Conservation (phyloP, 2,797 vertebrate genomes). For the Chiropotes sagulatus region DNA sequence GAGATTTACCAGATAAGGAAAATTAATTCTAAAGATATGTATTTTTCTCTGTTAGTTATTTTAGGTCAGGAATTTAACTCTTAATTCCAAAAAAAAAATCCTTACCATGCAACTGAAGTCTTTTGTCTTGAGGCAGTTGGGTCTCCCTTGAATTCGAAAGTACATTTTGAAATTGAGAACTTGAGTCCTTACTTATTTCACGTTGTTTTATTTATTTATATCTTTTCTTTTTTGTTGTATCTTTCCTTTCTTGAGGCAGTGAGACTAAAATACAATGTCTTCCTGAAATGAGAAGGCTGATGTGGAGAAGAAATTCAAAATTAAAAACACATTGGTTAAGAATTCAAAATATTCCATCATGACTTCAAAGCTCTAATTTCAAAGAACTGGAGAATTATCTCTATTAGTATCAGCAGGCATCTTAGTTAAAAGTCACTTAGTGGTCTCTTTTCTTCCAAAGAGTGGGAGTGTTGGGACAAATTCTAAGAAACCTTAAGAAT, state of each 20-base stretch:
- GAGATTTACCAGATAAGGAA: not conserved
- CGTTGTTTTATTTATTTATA: not conserved
- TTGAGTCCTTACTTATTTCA: not conserved
- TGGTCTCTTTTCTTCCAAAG: not conserved
- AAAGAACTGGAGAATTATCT: constrained; percentile 9
- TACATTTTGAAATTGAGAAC: not conserved
- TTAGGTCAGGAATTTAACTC: not conserved
- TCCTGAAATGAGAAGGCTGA: not conserved
- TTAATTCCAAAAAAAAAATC: not conserved
- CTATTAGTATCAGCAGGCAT: not conserved
- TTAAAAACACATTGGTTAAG: not conserved
- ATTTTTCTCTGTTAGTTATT: not conserved
- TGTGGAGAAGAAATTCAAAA: not conserved
- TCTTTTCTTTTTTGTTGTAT: not conserved
- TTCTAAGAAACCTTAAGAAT: not conserved
- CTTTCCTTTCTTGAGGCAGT: not conserved
- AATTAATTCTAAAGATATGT: not conserved
- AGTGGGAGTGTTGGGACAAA: not conserved
- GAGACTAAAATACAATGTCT: not conserved
- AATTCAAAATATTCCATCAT: not conserved
- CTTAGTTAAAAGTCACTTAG: not conserved
- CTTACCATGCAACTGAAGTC: not conserved
- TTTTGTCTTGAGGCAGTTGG: not conserved
- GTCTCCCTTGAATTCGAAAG: constrained; percentile 13
- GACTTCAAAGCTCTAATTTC: constrained; percentile 8